phyloP scores from a whole-genome alignment of 2,888 invertebrate species.

The Homarus gammarus region DNA sequence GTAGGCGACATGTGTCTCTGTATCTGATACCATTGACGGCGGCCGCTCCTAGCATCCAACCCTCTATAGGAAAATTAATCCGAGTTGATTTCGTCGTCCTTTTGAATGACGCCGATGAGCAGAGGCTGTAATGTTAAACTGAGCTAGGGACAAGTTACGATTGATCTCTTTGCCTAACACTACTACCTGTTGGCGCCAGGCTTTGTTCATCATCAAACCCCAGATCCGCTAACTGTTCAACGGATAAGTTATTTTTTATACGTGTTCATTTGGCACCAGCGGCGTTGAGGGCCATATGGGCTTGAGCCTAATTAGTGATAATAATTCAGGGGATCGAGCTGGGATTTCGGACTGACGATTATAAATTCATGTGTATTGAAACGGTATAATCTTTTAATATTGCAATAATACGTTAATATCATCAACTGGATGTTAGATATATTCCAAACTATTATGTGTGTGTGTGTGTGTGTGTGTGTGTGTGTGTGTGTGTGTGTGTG shows the following conservation, averaged over 20 bases:
- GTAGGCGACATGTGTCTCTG: no score
- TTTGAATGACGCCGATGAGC: not conserved
- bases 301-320: slow-evolving; percentile 39
- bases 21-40: no score
- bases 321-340: slow-evolving; percentile 30
- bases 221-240: not conserved
- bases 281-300: slow-evolving; percentile 36
- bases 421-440: slow-evolving; percentile 31
- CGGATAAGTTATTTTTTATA: slow-evolving; percentile 4
- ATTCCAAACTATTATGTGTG: slow-evolving; percentile 33
- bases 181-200: no score
- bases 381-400: slow-evolving; percentile 41
- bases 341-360: slow-evolving; percentile 48
- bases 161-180: slow-evolving; percentile 44
- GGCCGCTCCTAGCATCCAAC: not conserved
- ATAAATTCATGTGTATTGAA: slow-evolving; percentile 41
- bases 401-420: slow-evolving; percentile 47
- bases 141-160: not conserved
- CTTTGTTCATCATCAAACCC: not conserved
- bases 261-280: slow-evolving; percentile 30
- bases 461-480: slow-evolving; percentile 33
- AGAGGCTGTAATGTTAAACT: slow-evolving; percentile 18
- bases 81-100: slow-evolving; percentile 5
- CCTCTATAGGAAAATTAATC: slow-evolving; percentile 26
- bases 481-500: slow-evolving; percentile 28